These are phyloP conservation scores for Brachypteracias leptosomus DNA, from an alignment of 2,113 vertebrate genomes.

Conservation along the genomic window DNA sequence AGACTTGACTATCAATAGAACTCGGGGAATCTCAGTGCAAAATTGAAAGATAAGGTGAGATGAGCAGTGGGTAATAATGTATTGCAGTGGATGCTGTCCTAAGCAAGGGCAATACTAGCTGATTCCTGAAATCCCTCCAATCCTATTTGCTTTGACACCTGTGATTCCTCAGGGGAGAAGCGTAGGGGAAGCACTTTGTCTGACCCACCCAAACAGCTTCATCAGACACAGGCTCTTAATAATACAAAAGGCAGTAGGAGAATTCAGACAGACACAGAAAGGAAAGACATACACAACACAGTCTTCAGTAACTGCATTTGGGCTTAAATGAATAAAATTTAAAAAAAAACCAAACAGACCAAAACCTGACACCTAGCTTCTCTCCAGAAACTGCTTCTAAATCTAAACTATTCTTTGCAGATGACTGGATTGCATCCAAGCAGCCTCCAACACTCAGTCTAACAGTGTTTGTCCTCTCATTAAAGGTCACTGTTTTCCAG, in stretches of 20 bases:
- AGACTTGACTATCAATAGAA: neutral
- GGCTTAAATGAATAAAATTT: neutral
- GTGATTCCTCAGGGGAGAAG: neutral
- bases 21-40: neutral
- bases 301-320: neutral
- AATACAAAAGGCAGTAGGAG: neutral
- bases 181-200: neutral
- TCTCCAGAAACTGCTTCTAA: conserved; percentile 1
- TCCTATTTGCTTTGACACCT: neutral
- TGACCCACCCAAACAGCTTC: neutral
- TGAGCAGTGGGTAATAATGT: neutral
- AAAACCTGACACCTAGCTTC: neutral
- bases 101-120: neutral
- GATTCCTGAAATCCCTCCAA: conserved; percentile 9
- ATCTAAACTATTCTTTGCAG: neutral
- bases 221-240: neutral
- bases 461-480: conserved; percentile 9
- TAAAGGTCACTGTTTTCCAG: conserved; percentile 53
- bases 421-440: conserved; percentile 38
- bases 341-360: neutral
- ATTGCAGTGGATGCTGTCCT: neutral
- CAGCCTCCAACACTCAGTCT: neutral
- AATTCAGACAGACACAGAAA: neutral
- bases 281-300: neutral
- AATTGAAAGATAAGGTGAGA: neutral